A percentile compares a stretch with the other conserved stretches of the same genome.
These are phyloP conservation scores for Tetranychus piercei DNA, from an alignment of 2,888 invertebrate species.

Conservation along the genomic window DNA sequence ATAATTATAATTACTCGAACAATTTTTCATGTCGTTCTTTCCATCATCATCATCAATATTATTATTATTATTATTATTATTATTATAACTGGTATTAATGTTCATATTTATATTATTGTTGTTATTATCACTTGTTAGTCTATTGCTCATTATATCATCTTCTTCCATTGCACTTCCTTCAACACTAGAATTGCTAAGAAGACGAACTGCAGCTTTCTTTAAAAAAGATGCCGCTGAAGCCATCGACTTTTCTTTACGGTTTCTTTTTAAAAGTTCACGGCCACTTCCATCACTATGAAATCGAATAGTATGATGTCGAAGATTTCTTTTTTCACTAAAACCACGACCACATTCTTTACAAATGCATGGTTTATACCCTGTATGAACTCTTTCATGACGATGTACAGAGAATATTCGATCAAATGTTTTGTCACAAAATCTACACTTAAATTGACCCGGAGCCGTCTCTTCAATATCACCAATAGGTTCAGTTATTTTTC, in stretches of 20 bases:
- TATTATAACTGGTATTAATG: too few relatives aligned
- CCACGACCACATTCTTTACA: constrained; percentile 33
- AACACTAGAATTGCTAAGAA: background rate
- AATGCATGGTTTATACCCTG: constrained; percentile 32
- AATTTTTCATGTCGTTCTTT: too few relatives aligned
- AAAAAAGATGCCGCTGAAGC: constrained; percentile 5
- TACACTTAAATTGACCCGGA: constrained; percentile 28
- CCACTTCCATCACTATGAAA: constrained; percentile 30
- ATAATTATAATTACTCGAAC: too few relatives aligned
- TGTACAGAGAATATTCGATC: constrained; percentile 32
- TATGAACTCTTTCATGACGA: constrained; percentile 34
- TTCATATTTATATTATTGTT: background rate
- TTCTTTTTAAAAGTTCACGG: constrained; percentile 24
- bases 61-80: background rate
- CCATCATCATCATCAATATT: background rate
- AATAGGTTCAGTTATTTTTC: constrained; percentile 8
- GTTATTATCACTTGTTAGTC: background rate
- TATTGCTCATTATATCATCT: background rate
- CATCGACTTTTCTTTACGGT: constrained; percentile 23
- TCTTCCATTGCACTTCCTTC: background rate
- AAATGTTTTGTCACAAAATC: constrained; percentile 33
- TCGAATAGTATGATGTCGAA: constrained; percentile 32
- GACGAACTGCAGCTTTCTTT: constrained; percentile 5
- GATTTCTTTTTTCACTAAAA: constrained; percentile 33
- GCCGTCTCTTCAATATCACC: constrained; percentile 23